Conservation (phyloP, 2,113 vertebrate species). For the Zosterops lateralis region DNA sequence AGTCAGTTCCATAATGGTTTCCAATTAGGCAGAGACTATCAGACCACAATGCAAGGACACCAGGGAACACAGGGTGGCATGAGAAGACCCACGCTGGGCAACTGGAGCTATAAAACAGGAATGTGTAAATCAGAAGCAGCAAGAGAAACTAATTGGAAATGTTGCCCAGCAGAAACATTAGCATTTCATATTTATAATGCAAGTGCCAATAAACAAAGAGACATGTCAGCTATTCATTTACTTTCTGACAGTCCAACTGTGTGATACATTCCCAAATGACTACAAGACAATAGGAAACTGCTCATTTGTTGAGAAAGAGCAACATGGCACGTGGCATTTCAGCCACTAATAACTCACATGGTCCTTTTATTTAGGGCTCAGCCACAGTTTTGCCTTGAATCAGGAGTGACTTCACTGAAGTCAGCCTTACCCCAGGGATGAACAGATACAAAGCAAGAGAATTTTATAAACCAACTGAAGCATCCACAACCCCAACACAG, state of each 20-base stretch:
- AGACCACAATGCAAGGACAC: not conserved
- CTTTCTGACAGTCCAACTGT: not conserved
- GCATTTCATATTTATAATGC: not conserved
- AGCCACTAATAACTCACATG: not conserved
- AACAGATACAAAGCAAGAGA: not conserved
- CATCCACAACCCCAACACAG: not conserved
- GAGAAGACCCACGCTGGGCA: not conserved
- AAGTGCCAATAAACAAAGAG: not conserved
- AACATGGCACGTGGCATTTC: not conserved
- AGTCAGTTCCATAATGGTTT: not conserved
- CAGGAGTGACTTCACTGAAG: not conserved
- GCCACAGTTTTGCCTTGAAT: not conserved
- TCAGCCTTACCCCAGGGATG: not conserved
- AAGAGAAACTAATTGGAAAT: not conserved
- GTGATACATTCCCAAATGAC: not conserved
- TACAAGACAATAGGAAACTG: not conserved
- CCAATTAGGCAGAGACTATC: not conserved
- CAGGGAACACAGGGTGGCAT: not conserved
- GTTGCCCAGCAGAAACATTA: constrained; percentile 8
- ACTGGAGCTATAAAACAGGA: not conserved
- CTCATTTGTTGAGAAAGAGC: not conserved
- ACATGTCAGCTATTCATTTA: not conserved
- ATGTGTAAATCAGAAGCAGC: not conserved
- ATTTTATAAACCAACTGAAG: not conserved
- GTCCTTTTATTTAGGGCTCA: not conserved